Conservation (phyloP, 2,888 invertebrate species). For the Tenthredo amoena region DNA sequence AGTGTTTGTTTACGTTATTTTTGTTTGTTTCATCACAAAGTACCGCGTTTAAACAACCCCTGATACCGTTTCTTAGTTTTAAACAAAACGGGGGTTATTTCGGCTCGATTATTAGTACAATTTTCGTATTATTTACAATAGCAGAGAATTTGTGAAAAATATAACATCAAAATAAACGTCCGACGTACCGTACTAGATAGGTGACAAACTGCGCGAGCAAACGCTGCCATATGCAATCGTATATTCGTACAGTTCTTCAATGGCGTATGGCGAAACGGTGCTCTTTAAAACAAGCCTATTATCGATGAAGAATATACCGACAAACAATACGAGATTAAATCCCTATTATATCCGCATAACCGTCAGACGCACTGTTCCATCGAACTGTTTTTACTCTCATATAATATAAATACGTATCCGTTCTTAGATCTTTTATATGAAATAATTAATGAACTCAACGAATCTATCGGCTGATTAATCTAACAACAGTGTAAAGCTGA, state of each 20-base stretch:
- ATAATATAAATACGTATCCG: neutral
- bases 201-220: slow-evolving; percentile 12
- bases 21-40: neutral
- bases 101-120: neutral
- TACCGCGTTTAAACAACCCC: neutral
- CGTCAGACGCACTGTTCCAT: neutral
- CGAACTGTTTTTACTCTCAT: neutral
- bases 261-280: slow-evolving; percentile 29
- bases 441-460: neutral
- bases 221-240: slow-evolving; percentile 50
- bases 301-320: neutral
- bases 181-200: neutral
- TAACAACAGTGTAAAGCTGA: neutral
- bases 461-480: neutral
- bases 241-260: neutral
- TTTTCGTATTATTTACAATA: slow-evolving; percentile 30
- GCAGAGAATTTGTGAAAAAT: neutral
- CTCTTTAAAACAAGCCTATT: neutral
- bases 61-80: neutral
- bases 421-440: neutral
- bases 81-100: neutral
- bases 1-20: slow-evolving; percentile 46
- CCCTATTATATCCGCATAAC: neutral
- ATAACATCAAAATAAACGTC: slow-evolving; percentile 36
- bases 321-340: neutral